phyloP scores from a whole-genome alignment of 2,113 vertebrate species.

The Phalacrocorax brasilianus region DNA sequence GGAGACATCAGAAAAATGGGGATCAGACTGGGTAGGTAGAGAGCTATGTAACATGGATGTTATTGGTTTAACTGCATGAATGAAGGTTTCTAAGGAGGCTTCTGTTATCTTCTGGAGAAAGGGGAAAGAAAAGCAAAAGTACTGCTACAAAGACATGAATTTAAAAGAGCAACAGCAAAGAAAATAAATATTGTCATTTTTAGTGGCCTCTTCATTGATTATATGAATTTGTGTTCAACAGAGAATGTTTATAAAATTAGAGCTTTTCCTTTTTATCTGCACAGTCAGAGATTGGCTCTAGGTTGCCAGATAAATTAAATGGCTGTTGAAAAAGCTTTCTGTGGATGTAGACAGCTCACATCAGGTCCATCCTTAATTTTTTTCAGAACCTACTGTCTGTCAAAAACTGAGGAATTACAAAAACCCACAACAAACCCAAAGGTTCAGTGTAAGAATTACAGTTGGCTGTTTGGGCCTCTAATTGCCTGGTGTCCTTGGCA shows the following conservation, averaged over 20 bases:
- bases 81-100: background rate
- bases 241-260: background rate
- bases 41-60: background rate
- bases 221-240: background rate
- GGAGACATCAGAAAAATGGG: background rate
- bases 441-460: background rate
- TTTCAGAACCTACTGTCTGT: background rate
- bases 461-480: background rate
- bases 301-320: background rate
- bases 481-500: constrained; percentile 5
- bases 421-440: background rate
- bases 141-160: background rate
- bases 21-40: background rate
- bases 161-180: background rate
- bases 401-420: background rate
- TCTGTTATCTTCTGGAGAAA: background rate
- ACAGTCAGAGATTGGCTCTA: background rate
- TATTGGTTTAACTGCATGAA: background rate
- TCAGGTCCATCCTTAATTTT: background rate
- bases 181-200: background rate
- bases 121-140: background rate
- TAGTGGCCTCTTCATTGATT: background rate
- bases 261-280: background rate
- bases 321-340: background rate
- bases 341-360: background rate